Base-by-base conservation (phyloP, 2,113 vertebrate genomes). In the Mionectes macconnelli region DNA sequence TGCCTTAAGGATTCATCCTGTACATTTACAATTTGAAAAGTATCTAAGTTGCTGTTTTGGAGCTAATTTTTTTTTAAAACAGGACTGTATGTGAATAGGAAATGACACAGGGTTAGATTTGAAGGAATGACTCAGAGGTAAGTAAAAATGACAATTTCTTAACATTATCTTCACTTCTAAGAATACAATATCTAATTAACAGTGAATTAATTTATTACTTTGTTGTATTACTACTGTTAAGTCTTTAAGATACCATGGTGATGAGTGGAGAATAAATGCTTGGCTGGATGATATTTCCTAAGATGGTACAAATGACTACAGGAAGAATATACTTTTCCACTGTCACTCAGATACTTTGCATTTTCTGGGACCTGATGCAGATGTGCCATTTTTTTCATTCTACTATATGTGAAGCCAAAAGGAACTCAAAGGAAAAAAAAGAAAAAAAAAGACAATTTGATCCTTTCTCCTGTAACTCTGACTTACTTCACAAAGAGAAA, bases 1-100 rank as follows among this genome's bases (percentile, higher is more conserved):
- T 79, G 76, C 80, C 84, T 96, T 95, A 90, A 89, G 75, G 90
- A 90, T 85, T 88, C 53, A 93, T 90, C 31, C 44, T 87, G 68
- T 74, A 73, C 39, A 49, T 81, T 90, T 94, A 57, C 28, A 84
- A 77, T 60, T 68, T 88, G 37, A 75, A 83, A 93, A 87, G 35
- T 40, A 69, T 53, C 45, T 56, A 75, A 53, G 30, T 37, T 62
- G 64, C 42, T 87, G 28, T 44, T 91, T 85, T 75, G 47, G 33
- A 90, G 39, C 16, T 53, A 93, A 72, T 28, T 49, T 49, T 49
- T 72, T 89, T 93, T 81, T n/a, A 70, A 82, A 95, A 66, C 31
- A 35, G 23, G 10, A 16, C 28, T 62, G 6, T 68, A 47, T 67
- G 45, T 57, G 66, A 78, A 87, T 45, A 10, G 56, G 33, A 74